Base-by-base conservation (phyloP, 2,888 invertebrate genomes). In the Folsomia manolachei region DNA sequence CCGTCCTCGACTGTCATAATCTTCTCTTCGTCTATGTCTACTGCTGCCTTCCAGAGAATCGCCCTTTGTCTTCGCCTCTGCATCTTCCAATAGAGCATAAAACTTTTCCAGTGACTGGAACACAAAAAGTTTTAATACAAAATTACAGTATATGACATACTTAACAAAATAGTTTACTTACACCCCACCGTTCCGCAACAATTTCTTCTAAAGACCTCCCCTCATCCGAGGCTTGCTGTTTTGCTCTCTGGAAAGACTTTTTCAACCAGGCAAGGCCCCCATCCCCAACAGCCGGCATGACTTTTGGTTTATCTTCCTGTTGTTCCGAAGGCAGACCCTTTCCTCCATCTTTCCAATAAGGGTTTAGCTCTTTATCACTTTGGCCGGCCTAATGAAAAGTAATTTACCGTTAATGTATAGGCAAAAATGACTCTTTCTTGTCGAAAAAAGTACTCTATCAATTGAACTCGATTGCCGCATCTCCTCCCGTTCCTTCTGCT, bases 271-370 rank as follows among this genome's bases (percentile, higher is more conserved):
- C 82, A 81, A 81, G 82, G 19, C 86, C 86, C 71, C 86, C 86
- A 81, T 86, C 86, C n/a, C 87, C 86, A 73, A 88, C 86, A 2
- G 78, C 19, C 1, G 77, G 68, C 2, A 72, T 21, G 11, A 56
- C n/a, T 64, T 65, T 39, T 23, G 60, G 27, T 23, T 56, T 24
- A 9, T 26, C 23, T 1, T 52, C 18, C 51, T 66, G 27, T 26
- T 71, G 68, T 23, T 62, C 70, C 23, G 81, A 76, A 0, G 96
- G 96, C 72, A 96, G 83, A 1, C 96, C 96, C 69, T 88, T 88
- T 0, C 96, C 96, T 62, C 94, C 94, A 84, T 90, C 87, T 86
- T 91, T 94, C 95, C 95, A 96, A 82, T 93, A 92, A 0, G 94
- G 95, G 86, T 97, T 97, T 69, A 96, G 85, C 85, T 97, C 96